These are phyloP conservation scores for Gymnoscopelus microlampas DNA, from an alignment of 2,797 vertebrate species.

Conservation along the genomic window DNA sequence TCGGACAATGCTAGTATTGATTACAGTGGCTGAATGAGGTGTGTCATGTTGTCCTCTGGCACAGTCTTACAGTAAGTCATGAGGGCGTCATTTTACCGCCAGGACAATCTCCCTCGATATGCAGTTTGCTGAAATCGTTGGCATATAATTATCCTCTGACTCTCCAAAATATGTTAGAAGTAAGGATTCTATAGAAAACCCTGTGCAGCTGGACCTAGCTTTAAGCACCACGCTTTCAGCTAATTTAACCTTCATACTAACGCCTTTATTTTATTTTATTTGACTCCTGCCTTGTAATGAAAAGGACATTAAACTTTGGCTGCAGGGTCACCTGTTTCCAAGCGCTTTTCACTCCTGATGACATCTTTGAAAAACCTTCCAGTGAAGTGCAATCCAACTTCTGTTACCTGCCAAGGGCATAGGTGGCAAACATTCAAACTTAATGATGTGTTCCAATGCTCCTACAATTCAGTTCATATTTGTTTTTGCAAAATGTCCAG, in stretches of 20 bases:
- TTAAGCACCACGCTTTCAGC: neutral
- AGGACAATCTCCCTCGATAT: too few species aligned
- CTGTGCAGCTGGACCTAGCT: neutral
- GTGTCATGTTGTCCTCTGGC: neutral
- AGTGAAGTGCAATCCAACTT: neutral
- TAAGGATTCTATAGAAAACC: neutral
- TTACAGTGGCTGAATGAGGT: neutral
- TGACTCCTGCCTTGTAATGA: neutral
- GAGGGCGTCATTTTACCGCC: too few species aligned
- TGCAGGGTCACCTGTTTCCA: neutral
- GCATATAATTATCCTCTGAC: too few species aligned
- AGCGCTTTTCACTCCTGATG: neutral
- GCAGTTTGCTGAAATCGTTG: too few species aligned
- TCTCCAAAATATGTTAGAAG: too few species aligned
- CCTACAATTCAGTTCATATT: neutral
- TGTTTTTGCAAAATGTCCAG: too few species aligned
- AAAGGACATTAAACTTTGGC: neutral
- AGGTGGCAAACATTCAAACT: neutral
- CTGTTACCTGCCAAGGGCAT: neutral
- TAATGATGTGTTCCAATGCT: conserved; percentile 9
- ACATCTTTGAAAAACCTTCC: neutral
- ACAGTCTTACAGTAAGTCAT: neutral
- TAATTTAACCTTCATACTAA: neutral
- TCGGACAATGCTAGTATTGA: neutral
- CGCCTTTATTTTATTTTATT: neutral